A percentile compares a stretch with the other conserved stretches of the same genome.
Conservation (phyloP, 2,797 vertebrate genomes). For the Knipowitschia caucasica region DNA sequence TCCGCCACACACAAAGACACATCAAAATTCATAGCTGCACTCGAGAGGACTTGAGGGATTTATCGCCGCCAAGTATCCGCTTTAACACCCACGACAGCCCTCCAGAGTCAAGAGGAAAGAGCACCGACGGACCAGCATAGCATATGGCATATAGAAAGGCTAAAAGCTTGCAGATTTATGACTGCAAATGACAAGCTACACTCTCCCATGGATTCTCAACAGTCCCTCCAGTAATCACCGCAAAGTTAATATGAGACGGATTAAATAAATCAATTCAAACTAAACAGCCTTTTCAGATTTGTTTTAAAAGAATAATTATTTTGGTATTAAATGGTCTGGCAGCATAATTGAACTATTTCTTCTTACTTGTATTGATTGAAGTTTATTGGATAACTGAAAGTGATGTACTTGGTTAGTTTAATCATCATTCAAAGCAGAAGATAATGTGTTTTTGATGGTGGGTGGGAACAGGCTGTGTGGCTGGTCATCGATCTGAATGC, state of each 20-base stretch:
- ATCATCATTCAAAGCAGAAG: conserved; percentile 10
- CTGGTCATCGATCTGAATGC: conserved; percentile 55
- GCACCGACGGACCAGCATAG: conserved; percentile 26
- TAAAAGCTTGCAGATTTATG: conserved; percentile 11
- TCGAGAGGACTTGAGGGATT: conserved; percentile 63
- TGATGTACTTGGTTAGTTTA: background rate
- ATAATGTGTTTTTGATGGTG: conserved; percentile 25
- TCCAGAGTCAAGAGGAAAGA: conserved; percentile 48
- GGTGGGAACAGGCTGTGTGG: conserved; percentile 51
- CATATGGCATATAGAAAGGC: conserved; percentile 16
- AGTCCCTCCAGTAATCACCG: conserved; percentile 10
- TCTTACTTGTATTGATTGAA: background rate
- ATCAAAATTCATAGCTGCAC: conserved; percentile 84
- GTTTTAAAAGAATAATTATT: background rate
- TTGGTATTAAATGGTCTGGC: background rate
- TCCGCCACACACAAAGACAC: conserved; percentile 75
- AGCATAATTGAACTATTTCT: background rate
- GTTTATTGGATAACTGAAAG: background rate
- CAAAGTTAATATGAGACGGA: conserved; percentile 9
- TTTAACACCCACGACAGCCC: conserved; percentile 49
- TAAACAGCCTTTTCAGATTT: background rate
- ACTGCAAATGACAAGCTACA: conserved; percentile 20
- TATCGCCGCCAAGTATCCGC: conserved; percentile 64
- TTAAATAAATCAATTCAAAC: background rate
- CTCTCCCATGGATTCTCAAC: conserved; percentile 15